Evolutionary conservation across 2,113 vertebrate genomes (phyloP).

Genomic region (Protomyctophum bolini): DNA sequence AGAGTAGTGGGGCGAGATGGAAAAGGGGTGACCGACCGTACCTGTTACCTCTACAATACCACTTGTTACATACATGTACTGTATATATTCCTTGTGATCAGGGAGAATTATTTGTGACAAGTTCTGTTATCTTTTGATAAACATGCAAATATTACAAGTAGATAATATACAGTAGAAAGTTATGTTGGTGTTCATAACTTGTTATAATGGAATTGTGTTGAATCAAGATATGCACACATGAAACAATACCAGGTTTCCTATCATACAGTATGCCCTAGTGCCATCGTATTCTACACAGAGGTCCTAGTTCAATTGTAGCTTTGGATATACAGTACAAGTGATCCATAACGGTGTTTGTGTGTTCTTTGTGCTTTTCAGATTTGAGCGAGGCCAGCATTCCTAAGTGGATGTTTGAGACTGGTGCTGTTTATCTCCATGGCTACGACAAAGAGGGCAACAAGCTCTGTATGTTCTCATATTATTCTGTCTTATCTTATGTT

Average conservation of each 20-base stretch:
- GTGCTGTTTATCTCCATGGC: slow-evolving; percentile 91
- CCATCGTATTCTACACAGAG: no score
- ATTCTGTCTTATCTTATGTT: not conserved
- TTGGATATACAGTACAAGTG: not conserved
- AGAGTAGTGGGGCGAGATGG: no score
- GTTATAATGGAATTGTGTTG: no score
- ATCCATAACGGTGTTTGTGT: not conserved
- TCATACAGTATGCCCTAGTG: no score
- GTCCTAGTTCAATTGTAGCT: no score
- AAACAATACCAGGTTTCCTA: no score
- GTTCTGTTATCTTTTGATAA: not conserved
- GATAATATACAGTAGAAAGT: no score
- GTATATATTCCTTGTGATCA: not conserved
- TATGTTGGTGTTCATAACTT: no score
- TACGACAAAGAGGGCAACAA: slow-evolving; percentile 98
- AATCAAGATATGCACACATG: not conserved
- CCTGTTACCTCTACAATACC: no score
- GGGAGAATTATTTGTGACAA: not conserved
- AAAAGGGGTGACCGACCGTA: no score
- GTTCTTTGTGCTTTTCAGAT: slow-evolving; percentile 77
- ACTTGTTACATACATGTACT: not conserved
- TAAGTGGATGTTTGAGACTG: slow-evolving; percentile 89
- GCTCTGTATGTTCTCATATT: slow-evolving; percentile 84
- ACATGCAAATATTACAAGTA: not conserved
- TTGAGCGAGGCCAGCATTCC: slow-evolving; percentile 90